Base-by-base conservation (phyloP, 23 tunicate species). In the Trididemnum nubilum region DNA sequence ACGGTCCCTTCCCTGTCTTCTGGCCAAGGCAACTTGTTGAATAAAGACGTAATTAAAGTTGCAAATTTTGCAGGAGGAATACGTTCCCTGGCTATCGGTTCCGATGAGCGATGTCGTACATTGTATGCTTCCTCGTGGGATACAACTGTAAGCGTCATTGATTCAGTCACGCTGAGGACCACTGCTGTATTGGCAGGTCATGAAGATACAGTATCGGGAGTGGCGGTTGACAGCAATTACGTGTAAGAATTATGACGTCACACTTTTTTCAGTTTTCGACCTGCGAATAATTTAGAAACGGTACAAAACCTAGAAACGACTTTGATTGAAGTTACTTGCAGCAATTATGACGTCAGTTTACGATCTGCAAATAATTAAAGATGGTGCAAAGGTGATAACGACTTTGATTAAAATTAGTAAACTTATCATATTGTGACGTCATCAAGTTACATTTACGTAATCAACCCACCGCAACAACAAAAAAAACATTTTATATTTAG, bases 71-170 rank as follows among this genome's bases (percentile, higher is more conserved):
- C 54, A 91, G 97, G 97, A n/a, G 79, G 97, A 0, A 64, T 92
- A 22, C 52, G 51, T 1, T 60, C 70, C 51, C 82, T 92, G 38
- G 79, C 77, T 1, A 50, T 87, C 44, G 85, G 85, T 21, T 26
- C 84, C 7, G 88, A 71, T 44, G 88, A 77, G 21, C 79, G 70
- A 21, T 81, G 88, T 44, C 76, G 73, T 3, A 75, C 67, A 25
- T 22, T 92, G 31, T 92, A 58, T 51, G 72, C 85, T n/a, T 88
- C 85, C 19, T 86, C 88, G 22, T 92, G 97, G 97, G 97, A 92
- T 64, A 49, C 28, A 25, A 87, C 75, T 36, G 78, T 92, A 0
- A 64, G 65, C 1, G 88, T 87, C 66, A 85, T 81, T 77, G 85
- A 92, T 60, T 74, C 85, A 23, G 49, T 82, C 23, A 72, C 78